Percentiles rank a stretch among this genome's conserved stretches.
Conservation (phyloP, 2,797 vertebrate genomes). For the Ispidina lecontei region DNA sequence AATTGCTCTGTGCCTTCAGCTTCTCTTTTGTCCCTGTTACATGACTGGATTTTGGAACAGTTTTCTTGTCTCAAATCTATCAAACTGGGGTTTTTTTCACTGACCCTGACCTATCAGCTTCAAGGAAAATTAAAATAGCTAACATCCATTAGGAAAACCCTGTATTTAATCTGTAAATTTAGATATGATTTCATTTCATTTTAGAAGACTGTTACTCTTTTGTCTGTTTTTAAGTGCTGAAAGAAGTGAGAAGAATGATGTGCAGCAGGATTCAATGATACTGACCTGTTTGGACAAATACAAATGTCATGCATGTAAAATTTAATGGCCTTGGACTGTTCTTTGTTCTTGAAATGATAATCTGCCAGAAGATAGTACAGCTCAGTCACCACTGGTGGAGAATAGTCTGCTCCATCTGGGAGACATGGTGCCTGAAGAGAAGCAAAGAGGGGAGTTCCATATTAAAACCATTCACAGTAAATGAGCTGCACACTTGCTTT, state of each 20-base stretch:
- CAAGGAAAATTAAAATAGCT: conserved; percentile 2
- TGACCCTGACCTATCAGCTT: background rate
- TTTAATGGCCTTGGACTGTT: conserved; percentile 97
- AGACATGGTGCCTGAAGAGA: conserved; percentile 86
- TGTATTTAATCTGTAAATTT: background rate
- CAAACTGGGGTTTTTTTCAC: background rate
- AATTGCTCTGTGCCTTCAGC: conserved; percentile 50
- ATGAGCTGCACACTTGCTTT: background rate
- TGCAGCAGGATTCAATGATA: background rate
- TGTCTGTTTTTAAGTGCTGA: background rate
- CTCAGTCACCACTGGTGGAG: conserved; percentile 90
- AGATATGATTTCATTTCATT: background rate
- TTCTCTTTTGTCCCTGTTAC: conserved; percentile 16
- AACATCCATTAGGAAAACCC: background rate
- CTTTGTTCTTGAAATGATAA: conserved; percentile 99
- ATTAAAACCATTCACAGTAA: background rate
- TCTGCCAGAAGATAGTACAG: conserved; percentile 96
- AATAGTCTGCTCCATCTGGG: conserved; percentile 87
- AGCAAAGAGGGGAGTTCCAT: background rate
- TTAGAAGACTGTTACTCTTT: background rate
- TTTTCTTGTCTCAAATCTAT: background rate
- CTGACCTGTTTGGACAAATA: conserved; percentile 92
- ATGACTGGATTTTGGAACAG: conserved; percentile 15
- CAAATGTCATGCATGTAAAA: conserved; percentile 99
- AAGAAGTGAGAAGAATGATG: background rate